These are phyloP conservation scores for Hypolimnas misippus DNA, from an alignment of 2,888 invertebrate species.

Conservation along the genomic window DNA sequence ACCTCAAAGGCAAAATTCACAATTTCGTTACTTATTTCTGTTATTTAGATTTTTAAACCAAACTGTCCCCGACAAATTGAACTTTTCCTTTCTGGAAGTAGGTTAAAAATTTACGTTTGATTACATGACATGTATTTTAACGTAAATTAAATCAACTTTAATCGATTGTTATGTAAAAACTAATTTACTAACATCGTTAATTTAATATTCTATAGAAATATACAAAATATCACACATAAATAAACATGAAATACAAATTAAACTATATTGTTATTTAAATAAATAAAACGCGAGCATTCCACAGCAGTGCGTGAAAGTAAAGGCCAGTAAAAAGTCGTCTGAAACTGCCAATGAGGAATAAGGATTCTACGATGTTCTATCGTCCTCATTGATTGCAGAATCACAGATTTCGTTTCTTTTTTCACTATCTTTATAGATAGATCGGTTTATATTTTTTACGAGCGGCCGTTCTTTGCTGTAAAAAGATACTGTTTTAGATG, in stretches of 20 bases:
- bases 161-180: too few species aligned
- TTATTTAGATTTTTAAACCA: too few species aligned
- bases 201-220: too few species aligned
- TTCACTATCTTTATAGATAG: conserved; percentile 30
- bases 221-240: neutral
- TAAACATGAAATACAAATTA: neutral
- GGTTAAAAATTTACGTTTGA: too few species aligned
- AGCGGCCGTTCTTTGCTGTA: too few species aligned
- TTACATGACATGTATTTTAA: too few species aligned
- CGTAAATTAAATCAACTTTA: too few species aligned
- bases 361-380: conserved; percentile 59
- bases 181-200: too few species aligned
- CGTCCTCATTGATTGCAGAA: conserved; percentile 69
- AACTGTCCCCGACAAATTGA: too few species aligned
- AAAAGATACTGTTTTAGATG: neutral
- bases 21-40: too few species aligned
- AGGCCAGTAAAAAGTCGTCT: conserved; percentile 66
- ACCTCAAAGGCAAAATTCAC: too few species aligned
- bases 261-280: neutral
- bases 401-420: conserved; percentile 43
- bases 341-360: conserved; percentile 61
- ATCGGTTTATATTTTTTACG: conserved; percentile 43
- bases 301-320: conserved; percentile 49
- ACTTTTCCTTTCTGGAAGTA: too few species aligned
- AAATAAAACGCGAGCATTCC: neutral